Evolutionary conservation across 2,797 vertebrate genomes (phyloP).

Genomic region (Danio jaintianensis): DNA sequence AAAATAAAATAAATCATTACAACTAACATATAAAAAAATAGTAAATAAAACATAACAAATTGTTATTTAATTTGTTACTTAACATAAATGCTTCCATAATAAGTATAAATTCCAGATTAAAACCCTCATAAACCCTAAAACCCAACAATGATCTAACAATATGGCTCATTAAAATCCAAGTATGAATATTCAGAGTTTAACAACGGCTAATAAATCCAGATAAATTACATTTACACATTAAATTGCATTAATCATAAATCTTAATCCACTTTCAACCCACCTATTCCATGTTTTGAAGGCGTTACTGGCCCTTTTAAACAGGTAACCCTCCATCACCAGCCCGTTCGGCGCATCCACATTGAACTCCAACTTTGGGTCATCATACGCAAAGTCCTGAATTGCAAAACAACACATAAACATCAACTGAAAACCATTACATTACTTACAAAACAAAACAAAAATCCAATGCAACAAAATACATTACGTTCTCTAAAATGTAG

Average conservation of each 20-base stretch:
- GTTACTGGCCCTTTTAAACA: constrained; percentile 86
- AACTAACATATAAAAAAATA: no score
- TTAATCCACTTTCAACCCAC: constrained; percentile 68
- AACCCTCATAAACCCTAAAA: no score
- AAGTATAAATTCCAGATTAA: no score
- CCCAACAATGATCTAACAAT: not conserved
- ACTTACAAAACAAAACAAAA: not conserved
- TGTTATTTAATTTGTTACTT: no score
- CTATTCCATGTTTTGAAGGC: constrained; percentile 92
- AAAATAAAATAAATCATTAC: no score
- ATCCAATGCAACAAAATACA: not conserved
- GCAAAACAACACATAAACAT: not conserved
- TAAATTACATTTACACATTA: not conserved
- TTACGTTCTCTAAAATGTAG: not conserved
- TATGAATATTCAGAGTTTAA: not conserved
- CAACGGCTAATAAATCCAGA: not conserved
- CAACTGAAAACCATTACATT: not conserved
- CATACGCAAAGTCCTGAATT: constrained; percentile 91
- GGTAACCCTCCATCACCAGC: constrained; percentile 98
- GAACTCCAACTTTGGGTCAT: constrained; percentile 92
- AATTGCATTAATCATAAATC: not conserved
- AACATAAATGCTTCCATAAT: no score
- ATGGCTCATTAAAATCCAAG: not conserved
- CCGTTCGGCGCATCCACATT: constrained; percentile 93
- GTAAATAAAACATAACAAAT: no score